These are phyloP conservation scores for Potorous gilbertii DNA, from an alignment of 2,797 vertebrate species.

Conservation along the genomic window DNA sequence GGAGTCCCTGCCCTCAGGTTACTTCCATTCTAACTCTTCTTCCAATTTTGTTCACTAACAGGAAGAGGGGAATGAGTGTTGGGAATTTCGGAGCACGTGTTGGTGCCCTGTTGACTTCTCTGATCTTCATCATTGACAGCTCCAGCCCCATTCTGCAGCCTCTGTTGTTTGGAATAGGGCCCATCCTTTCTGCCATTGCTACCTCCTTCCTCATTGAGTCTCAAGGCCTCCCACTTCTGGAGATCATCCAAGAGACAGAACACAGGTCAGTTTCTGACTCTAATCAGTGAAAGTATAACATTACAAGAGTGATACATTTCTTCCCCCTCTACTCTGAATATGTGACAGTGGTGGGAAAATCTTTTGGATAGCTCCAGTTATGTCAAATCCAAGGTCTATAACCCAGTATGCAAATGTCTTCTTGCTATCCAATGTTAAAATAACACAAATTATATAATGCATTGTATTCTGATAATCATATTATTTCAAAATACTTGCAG, in stretches of 20 bases:
- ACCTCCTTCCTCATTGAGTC: slow-evolving; percentile 88
- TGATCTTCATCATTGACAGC: slow-evolving; percentile 85
- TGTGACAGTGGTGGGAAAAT: too few species aligned
- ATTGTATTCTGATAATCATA: too few species aligned
- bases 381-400: too few species aligned
- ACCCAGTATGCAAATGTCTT: too few species aligned
- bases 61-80: slow-evolving; percentile 89
- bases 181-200: slow-evolving; percentile 84
- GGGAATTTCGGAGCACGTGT: slow-evolving; percentile 85
- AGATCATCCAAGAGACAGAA: background rate
- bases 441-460: too few species aligned
- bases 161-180: slow-evolving; percentile 86
- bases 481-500: too few species aligned
- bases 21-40: background rate
- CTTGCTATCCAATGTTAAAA: too few species aligned
- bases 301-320: too few species aligned
- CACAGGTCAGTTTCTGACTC: background rate
- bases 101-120: slow-evolving; percentile 87
- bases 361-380: too few species aligned
- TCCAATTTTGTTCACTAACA: slow-evolving; percentile 63
- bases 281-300: background rate
- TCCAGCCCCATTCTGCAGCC: slow-evolving; percentile 83
- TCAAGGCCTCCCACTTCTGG: background rate
- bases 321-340: too few species aligned
- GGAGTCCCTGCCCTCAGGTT: background rate